Evolutionary conservation across 2,797 vertebrate species (phyloP).

Genomic region (Cirrhinus mrigala): DNA sequence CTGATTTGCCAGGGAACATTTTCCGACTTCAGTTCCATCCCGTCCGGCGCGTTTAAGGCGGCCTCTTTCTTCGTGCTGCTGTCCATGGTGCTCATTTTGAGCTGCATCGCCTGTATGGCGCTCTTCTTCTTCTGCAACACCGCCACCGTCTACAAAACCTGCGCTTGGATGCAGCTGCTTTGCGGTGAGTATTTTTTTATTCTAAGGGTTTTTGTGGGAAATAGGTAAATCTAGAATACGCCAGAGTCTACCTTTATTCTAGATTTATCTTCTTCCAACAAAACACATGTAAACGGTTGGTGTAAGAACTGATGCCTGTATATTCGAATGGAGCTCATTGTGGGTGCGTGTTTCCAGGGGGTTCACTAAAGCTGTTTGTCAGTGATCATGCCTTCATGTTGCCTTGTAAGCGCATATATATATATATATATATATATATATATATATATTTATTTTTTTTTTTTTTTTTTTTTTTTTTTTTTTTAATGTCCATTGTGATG

Average conservation of each 20-base stretch:
- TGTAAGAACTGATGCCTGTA: neutral
- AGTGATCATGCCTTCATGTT: neutral
- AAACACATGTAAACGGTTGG: neutral
- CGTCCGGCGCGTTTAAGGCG: slow-evolving; percentile 88
- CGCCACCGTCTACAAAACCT: slow-evolving; percentile 93
- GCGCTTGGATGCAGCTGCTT: slow-evolving; percentile 92
- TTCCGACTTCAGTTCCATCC: slow-evolving; percentile 89
- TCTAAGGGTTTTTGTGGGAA: neutral
- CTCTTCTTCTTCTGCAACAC: slow-evolving; percentile 95
- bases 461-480: too few species aligned
- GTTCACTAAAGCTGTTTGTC: neutral
- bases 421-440: neutral
- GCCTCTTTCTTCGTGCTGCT: slow-evolving; percentile 91
- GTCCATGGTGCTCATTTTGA: slow-evolving; percentile 91
- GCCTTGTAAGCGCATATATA: neutral
- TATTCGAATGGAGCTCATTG: neutral
- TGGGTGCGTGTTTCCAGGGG: slow-evolving; percentile 8
- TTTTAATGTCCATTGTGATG: neutral
- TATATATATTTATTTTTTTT: neutral
- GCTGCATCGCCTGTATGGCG: slow-evolving; percentile 89
- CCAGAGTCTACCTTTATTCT: neutral
- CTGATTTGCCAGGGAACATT: slow-evolving; percentile 88
- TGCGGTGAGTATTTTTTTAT: slow-evolving; percentile 78
- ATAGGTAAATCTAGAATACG: neutral
- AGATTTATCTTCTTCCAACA: neutral